Evolutionary conservation across 2,888 invertebrate species (phyloP), one percentile per base, ranked within the genome.

Genomic region (Sicus ferrugineus): DNA sequence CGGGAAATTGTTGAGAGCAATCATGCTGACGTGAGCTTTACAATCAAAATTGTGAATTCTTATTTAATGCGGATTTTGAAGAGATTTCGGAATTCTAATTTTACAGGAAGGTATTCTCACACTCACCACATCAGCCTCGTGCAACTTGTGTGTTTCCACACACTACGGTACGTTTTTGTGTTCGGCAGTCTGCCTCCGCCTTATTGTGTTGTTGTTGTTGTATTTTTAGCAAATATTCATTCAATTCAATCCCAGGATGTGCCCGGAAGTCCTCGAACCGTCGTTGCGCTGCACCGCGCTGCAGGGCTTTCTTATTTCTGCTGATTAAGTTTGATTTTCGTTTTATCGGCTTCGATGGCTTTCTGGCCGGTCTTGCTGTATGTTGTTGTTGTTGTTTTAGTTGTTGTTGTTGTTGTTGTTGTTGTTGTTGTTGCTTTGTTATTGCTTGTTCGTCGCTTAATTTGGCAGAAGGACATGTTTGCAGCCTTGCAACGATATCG

Each of bases 401-500:
- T 54, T 65, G 65, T 21, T 65, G 65, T 65, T 54, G 31, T 64
- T 65, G 30, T 65, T 50, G 34, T 65, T 48, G 59, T 28, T n/a
- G 42, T 54, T 65, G 65, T 21, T 65, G 65, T 65, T 54, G 31
- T 64, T 65, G 30, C n/a, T n/a, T n/a, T n/a, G n/a, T 64, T 48
- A 54, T 38, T 61, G 64, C 65, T 65, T 61, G 64, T 68, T 54
- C 61, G 68, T 71, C 58, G 59, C 68, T 71, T 71, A 71, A 71
- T 71, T 71, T 71, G 70, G 62, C 68, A 68, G 46, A 64, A 68
- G 63, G 67, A 70, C 67, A 70, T 59, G 70, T 67, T 66, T 67
- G 28, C 66, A 56, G 19, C 66, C 34, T 56, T 66, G 58, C 67
- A 67, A 38, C 42, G 61, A 26, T 28, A 26, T 42, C 63, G n/a